Base-by-base conservation (phyloP, 2,113 vertebrate species). In the Muscicapa adusta region DNA sequence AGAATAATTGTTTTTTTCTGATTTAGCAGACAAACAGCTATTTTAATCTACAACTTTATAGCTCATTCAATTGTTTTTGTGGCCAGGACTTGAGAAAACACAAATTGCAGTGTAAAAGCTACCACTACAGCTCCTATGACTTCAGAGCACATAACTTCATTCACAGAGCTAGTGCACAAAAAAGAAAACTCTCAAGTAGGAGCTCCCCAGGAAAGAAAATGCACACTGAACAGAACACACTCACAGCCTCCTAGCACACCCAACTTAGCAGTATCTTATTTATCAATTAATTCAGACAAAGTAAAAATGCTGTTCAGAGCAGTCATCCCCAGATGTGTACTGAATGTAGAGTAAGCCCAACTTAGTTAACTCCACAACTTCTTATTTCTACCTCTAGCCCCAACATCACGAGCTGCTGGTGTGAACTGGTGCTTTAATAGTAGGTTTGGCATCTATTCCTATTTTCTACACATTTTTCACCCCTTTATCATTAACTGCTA, bases 371-470 rank as follows among this genome's bases (percentile, higher is more conserved):
- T 76, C 82, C 40, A 23, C 22, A 73, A 23, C 22, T 57, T 67
- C 58, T 70, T 19, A 48, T 36, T 65, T 88, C 25, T 25, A 31
- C 62, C 38, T n/a, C 82, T 67, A 29, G 43, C 75, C 50, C 29
- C 25, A 40, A 33, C 3, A 26, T 4, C 2, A 1, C 0, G 1
- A 13, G 33, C 31, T 40, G 24, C 28, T 42, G 24, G 17, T 9
- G 15, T 4, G 4, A 40, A 24, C 38, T 31, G 10, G 29, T 31
- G 16, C 24, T 58, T 83, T 53, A 42, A 83, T 3, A 60, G 36
- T 3, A 40, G 3, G 8, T 61, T 6, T 81, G 62, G 34, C 54
- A 89, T 12, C 23, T 67, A 58, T 18, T 53, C 19, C 12, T 14
- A n/a, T 45, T 85, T 60, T n/a, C 61, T 63, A 82, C 10, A 18